Evolutionary conservation across 2,113 vertebrate genomes (phyloP).

Genomic region (Eubucco bourcierii): DNA sequence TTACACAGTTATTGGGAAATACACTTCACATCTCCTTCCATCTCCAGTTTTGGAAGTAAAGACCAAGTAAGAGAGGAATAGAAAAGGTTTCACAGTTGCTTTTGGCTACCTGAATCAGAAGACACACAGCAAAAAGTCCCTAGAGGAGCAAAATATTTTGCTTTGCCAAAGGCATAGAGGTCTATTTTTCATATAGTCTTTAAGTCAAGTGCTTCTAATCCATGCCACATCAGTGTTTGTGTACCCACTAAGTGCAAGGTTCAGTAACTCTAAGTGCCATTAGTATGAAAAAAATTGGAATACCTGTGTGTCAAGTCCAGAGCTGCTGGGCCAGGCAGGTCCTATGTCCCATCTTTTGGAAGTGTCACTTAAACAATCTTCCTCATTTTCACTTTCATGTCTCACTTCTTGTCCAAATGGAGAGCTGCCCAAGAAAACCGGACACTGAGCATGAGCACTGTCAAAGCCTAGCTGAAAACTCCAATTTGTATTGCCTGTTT

Average conservation of each 20-base stretch:
- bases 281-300: not conserved
- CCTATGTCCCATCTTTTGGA: not conserved
- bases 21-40: not conserved
- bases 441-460: not conserved
- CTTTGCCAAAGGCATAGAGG: not conserved
- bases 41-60: not conserved
- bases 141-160: not conserved
- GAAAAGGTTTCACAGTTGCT: not conserved
- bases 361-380: not conserved
- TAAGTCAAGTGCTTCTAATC: conserved; percentile 8
- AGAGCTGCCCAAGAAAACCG: not conserved
- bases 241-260: not conserved
- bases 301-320: conserved; percentile 19
- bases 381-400: not conserved
- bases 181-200: not conserved
- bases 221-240: not conserved
- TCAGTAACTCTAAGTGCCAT: not conserved
- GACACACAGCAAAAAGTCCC: not conserved
- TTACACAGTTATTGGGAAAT: not conserved
- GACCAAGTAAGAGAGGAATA: not conserved
- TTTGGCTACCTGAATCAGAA: not conserved
- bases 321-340: not conserved
- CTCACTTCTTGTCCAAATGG: not conserved
- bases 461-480: not conserved
- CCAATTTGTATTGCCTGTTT: not conserved